Evolutionary conservation across 1,140 invertebrate species (phyloP), one percentile per base, ranked within the genome.

Genomic region (Campoletis sonorensis): DNA sequence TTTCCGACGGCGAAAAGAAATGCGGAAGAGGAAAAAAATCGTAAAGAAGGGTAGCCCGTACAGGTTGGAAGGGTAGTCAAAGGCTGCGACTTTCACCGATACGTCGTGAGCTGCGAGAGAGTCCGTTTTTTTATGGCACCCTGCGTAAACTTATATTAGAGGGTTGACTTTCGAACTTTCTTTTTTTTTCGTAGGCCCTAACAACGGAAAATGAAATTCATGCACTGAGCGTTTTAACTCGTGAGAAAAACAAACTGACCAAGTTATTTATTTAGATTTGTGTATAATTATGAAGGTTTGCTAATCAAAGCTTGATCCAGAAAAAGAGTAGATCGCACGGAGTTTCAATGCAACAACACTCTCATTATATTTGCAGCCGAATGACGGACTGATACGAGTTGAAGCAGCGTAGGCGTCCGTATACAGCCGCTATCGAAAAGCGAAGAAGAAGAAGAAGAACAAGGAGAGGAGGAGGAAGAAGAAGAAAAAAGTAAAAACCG

Each of bases 91-190:
- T 88, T 86, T 82, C 64, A 82, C 81, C 81, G 84, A 86, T 82
- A 76, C 81, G 72, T 80, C 73, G 61, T 27, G 10, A 7, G 23
- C 30, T 33, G 58, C 83, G 64, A 84, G 86, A 88, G 89, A 86
- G 87, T 87, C 86, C 88, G 89, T 87, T 88, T 90, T 85, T 85
- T 90, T 89, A 89, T 84, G 86, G 2, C 78, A 68, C 71, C 61
- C 27, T 54, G 45, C 49, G 58, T 21, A 21, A 81, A 18, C 61
- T n/a, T 15, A 27, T 70, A 33, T 70, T 30, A 33, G n/a, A 30
- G 67, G 67, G 30, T 30, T 33, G 30, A 70, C 67, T 70, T 70
- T 70, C 67, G 27, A 30, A 70, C 67, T 70, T 70, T 70, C 67
- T 70, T 33, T 70, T 33, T 70, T 67, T 70, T 70, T 70, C 61